These are phyloP conservation scores for Ictidomys tridecemlineatus DNA, from an alignment of 2,113 vertebrate genomes.

Conservation along the genomic window DNA sequence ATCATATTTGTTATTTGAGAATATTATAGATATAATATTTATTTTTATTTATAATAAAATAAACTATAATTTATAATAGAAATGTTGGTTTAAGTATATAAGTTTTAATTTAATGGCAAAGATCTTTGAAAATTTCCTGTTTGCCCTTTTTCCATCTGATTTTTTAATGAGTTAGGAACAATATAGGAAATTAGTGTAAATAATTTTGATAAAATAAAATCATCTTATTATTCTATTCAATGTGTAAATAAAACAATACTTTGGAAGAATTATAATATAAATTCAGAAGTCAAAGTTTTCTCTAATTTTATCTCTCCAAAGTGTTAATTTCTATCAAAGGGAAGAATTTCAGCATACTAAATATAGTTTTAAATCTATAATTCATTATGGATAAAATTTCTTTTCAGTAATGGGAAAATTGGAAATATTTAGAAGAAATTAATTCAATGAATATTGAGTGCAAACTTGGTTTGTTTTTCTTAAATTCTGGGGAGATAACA, in stretches of 20 bases:
- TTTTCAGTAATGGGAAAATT: constrained; percentile 32
- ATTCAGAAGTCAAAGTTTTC: background rate
- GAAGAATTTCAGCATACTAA: background rate
- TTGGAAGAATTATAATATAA: constrained; percentile 28
- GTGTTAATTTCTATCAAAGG: background rate
- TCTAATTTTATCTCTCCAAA: background rate
- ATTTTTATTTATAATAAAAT: constrained; percentile 18
- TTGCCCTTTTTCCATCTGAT: background rate
- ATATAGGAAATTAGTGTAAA: background rate
- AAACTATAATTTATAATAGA: background rate
- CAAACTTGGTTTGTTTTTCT: background rate
- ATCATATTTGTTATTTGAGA: constrained; percentile 5
- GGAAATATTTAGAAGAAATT: background rate
- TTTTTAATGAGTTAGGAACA: background rate
- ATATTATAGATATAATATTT: background rate
- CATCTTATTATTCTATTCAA: background rate
- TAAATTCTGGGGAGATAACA: background rate
- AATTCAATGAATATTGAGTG: constrained; percentile 11
- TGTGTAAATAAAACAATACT: background rate
- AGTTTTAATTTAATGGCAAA: constrained; percentile 4
- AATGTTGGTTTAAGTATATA: background rate
- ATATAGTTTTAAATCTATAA: constrained; percentile 29
- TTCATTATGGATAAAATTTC: background rate
- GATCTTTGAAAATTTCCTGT: background rate
- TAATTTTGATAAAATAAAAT: background rate